Conservation (phyloP, 2,113 vertebrate genomes). For the Megaptera novaeangliae region DNA sequence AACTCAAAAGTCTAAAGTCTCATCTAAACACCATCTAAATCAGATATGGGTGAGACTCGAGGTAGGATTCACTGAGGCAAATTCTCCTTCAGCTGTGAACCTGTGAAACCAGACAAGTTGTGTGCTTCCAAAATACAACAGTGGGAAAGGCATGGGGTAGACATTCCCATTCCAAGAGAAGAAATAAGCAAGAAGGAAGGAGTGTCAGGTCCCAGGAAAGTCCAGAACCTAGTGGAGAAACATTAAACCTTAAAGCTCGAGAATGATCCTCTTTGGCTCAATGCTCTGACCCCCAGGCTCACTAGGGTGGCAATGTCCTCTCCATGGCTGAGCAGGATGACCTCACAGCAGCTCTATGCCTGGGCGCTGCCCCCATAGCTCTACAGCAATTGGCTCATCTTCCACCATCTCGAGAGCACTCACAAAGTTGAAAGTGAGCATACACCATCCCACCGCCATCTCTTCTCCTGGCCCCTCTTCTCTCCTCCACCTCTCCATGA, state of each 20-base stretch:
- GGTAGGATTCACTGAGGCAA: not conserved
- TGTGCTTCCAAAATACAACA: not conserved
- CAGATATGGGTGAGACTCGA: not conserved
- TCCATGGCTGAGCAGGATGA: not conserved
- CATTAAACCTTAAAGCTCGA: not conserved
- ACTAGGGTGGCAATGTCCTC: not conserved
- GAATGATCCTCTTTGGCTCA: not conserved
- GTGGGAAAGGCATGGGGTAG: not conserved
- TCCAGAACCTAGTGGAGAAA: not conserved
- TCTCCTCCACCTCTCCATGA: not conserved
- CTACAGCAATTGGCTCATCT: not conserved
- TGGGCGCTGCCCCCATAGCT: not conserved
- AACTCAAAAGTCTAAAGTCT: not conserved
- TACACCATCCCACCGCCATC: accelerated
- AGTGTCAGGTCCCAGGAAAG: not conserved
- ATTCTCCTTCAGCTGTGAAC: not conserved
- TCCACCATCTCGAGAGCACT: not conserved
- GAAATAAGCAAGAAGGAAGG: not conserved
- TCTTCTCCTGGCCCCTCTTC: too few relatives aligned
- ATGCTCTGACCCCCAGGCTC: too few relatives aligned
- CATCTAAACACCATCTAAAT: not conserved
- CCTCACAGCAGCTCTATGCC: not conserved
- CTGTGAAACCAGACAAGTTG: not conserved
- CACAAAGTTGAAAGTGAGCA: not conserved
- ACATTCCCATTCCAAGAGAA: not conserved